These are phyloP conservation scores for Chrysopilus asiliformis DNA, from an alignment of 2,888 invertebrate genomes.

Conservation along the genomic window DNA sequence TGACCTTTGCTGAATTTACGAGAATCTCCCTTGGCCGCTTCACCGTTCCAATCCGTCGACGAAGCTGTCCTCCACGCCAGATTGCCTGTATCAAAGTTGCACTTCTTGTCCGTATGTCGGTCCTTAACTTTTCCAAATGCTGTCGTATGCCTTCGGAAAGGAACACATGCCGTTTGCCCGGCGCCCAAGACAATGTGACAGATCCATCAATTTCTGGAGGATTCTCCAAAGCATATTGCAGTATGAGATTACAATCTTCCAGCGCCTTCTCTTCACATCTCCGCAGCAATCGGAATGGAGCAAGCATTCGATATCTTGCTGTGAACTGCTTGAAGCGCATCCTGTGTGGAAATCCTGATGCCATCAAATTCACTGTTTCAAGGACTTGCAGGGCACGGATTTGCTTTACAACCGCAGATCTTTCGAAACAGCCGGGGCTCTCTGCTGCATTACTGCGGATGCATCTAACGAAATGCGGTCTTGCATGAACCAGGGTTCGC, in stretches of 20 bases:
- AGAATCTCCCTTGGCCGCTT: constrained; percentile 22
- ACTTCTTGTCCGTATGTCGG: constrained; percentile 61
- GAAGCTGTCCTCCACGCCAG: constrained; percentile 69
- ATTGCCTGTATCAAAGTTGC: constrained; percentile 73
- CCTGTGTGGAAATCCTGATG: constrained; percentile 85
- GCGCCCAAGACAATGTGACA: constrained; percentile 69
- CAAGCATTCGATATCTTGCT: constrained; percentile 69
- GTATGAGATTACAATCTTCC: constrained; percentile 62
- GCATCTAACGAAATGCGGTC: constrained; percentile 90
- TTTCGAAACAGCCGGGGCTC: constrained; percentile 70
- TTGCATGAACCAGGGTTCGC: constrained; percentile 80
- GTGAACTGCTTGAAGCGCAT: constrained; percentile 91
- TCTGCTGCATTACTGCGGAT: constrained; percentile 77
- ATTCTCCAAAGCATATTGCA: constrained; percentile 56
- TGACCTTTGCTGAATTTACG: constrained; percentile 19
- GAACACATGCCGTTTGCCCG: constrained; percentile 87
- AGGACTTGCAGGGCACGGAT: constrained; percentile 81
- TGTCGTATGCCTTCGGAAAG: constrained; percentile 87
- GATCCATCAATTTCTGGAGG: constrained; percentile 42
- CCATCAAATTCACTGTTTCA: constrained; percentile 91
- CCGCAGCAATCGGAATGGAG: constrained; percentile 56
- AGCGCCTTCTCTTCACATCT: constrained; percentile 56
- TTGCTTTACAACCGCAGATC: constrained; percentile 71
- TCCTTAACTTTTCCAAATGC: constrained; percentile 70
- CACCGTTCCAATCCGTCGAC: constrained; percentile 48